Base-by-base conservation (phyloP, 2,888 invertebrate species). In the Papilio elwesi region DNA sequence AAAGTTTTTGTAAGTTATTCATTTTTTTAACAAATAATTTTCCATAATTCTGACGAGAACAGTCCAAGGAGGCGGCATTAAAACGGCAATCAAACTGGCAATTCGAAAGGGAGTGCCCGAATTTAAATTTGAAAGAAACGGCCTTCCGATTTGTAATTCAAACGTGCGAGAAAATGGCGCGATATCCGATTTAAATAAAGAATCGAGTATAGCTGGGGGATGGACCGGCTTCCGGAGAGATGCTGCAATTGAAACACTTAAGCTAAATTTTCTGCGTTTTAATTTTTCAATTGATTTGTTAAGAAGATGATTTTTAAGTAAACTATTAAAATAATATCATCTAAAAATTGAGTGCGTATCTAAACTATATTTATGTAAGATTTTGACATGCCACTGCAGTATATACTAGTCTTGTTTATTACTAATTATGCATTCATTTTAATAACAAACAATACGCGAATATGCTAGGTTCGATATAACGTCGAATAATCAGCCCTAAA, bases 131-230 rank as follows among this genome's bases (percentile, higher is more conserved):
- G 82, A 89, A 91, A 91, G 90, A 89, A 88, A 89, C 88, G 82
- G 85, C 83, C 84, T 86, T 88, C 89, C 90, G 91, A 92, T 92
- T 91, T 91, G 92, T 88, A 90, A 91, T 92, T 89, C 92, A 91
- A 92, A 92, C 90, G 87, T 90, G 86, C 85, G 86, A 89, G 89
- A 88, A 86, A 89, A 87, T 84, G 88, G 86, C 85, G 82, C 84
- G 82, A 85, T 89, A 86, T 87, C 85, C 85, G 88, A 89, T 90
- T 90, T 90, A 86, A 90, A 90, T 90, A 88, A 88, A 84, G 84
- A 85, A 86, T 82, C 82, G 79, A 76, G 74, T 67, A 43, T 26
- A 55, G 57, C 74, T 57, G 77, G 78, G 80, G 79, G 77, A 78
- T 76, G 76, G 79, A 59, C 64, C 26, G 76, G 75, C 64, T 82